Percentiles rank a stretch among this genome's conserved stretches.
These are phyloP conservation scores for Selenia dentaria DNA, from an alignment of 2,888 invertebrate species.

Conservation along the genomic window DNA sequence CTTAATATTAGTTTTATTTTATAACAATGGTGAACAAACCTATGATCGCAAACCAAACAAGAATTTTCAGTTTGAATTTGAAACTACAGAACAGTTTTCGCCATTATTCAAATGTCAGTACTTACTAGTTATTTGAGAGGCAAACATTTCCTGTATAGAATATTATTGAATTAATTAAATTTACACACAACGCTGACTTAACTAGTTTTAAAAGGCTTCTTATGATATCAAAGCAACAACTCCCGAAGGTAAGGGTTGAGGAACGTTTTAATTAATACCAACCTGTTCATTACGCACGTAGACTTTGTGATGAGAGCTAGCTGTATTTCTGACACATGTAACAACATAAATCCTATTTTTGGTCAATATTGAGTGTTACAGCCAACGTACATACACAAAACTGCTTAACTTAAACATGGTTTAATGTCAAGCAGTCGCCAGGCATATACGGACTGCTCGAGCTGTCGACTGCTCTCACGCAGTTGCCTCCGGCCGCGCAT, in stretches of 20 bases:
- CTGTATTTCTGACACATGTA: background rate
- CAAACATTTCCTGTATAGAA: conserved; percentile 17
- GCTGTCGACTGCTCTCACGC: no score
- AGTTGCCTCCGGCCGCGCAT: no score
- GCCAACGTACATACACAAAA: no score
- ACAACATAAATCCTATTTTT: no score
- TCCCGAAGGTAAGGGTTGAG: conserved; percentile 34
- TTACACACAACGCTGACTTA: conserved; percentile 46
- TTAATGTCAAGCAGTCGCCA: no score
- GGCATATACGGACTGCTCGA: no score
- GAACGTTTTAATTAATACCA: conserved; percentile 54
- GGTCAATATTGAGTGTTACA: no score
- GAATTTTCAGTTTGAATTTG: background rate
- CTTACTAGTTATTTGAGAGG: conserved; percentile 1
- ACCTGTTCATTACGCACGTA: conserved; percentile 30
- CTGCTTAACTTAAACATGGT: no score
- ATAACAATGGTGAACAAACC: no score
- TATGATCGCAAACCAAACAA: no score
- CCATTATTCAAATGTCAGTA: conserved; percentile 5
- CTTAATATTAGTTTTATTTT: no score
- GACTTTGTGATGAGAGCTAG: conserved; percentile 11
- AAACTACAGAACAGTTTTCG: conserved; percentile 4
- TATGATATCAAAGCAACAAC: conserved; percentile 46
- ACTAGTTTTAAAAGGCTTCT: conserved; percentile 45
- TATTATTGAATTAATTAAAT: conserved; percentile 50